Percentiles rank a stretch among this genome's conserved stretches.
Evolutionary conservation across 2,797 vertebrate species (phyloP).

Genomic region (Lindbergichthys nudifrons): DNA sequence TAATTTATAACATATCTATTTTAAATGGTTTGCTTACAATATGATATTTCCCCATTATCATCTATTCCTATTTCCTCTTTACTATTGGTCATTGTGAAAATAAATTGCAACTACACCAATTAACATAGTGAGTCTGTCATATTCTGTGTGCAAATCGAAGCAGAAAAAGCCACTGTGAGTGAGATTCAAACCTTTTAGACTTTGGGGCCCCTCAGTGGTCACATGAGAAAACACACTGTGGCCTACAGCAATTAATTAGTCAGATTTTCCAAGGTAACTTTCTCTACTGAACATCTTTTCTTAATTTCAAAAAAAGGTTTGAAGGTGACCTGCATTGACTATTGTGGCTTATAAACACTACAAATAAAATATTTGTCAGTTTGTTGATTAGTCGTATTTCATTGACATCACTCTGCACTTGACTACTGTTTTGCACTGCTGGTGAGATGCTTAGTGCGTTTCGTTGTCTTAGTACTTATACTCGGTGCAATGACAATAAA

Average conservation of each 20-base stretch:
- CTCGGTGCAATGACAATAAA: no score
- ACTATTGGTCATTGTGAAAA: constrained; percentile 15
- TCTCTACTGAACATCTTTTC: neutral
- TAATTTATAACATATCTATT: constrained; percentile 31
- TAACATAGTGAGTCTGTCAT: neutral
- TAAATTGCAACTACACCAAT: constrained; percentile 11
- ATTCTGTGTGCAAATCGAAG: constrained; percentile 1
- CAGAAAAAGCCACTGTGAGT: neutral
- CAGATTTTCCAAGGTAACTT: neutral
- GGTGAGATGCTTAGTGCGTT: no score
- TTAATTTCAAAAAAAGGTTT: neutral
- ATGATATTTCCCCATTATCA: neutral
- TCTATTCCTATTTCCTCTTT: neutral
- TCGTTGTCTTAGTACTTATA: no score
- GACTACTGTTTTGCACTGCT: neutral
- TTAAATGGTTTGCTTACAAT: neutral
- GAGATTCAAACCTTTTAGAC: constrained; percentile 2
- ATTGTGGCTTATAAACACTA: neutral
- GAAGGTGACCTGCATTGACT: neutral
- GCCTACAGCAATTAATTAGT: neutral
- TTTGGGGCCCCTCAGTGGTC: neutral
- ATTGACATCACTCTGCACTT: neutral
- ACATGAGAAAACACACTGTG: neutral
- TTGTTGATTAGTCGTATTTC: neutral
- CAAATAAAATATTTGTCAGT: constrained; percentile 5